Evolutionary conservation across 1,140 invertebrate species (phyloP), one percentile per base, ranked within the genome.

Genomic region (Tyrophagus putrescentiae): DNA sequence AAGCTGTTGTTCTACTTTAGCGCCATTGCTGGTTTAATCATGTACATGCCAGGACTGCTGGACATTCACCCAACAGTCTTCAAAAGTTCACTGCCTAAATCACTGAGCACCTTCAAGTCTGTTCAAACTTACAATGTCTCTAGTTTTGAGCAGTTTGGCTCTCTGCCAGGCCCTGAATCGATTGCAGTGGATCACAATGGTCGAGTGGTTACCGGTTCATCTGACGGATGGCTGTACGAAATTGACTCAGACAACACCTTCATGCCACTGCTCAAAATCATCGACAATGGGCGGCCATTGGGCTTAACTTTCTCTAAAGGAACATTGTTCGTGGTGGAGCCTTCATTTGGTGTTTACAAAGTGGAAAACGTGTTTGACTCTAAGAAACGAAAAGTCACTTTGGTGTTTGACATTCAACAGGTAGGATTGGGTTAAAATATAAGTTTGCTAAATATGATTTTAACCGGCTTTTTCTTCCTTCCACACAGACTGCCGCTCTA

Each of bases 321-420:
- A n/a, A 74, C 74, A 39, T 68, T 92, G 11, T 81, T 81, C 73
- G 82, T 84, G 21, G 76, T 74, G 39, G 87, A 93, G 77, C 76
- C 83, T 11, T 90, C 89, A 70, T 78, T 82, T 68, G 88, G 88
- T 23, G 76, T 92, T 60, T 87, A 80, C 69, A 82, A 80, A 72
- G 77, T 87, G 28, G 78, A 90, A 44, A 45, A 59, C 50, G 39
- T 70, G 72, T 88, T 18, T 78, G 80, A 52, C 81, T n/a, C 13
- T 2, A 78, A 63, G 79, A 82, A 42, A 2, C 57, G 41, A 3
- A 45, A 44, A 18, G 27, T 59, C 3, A 50, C 23, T 13, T 31
- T 3, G 7, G 39, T 59, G 9, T 45, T 59, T 28, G 25, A 45
- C 33, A 59, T 59, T 6, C 27, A 59, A 25, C 36, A n/a, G n/a